A percentile compares a stretch with the other conserved stretches of the same genome.
Evolutionary conservation across 2,113 vertebrate genomes (phyloP).

Genomic region (Felis chaus): DNA sequence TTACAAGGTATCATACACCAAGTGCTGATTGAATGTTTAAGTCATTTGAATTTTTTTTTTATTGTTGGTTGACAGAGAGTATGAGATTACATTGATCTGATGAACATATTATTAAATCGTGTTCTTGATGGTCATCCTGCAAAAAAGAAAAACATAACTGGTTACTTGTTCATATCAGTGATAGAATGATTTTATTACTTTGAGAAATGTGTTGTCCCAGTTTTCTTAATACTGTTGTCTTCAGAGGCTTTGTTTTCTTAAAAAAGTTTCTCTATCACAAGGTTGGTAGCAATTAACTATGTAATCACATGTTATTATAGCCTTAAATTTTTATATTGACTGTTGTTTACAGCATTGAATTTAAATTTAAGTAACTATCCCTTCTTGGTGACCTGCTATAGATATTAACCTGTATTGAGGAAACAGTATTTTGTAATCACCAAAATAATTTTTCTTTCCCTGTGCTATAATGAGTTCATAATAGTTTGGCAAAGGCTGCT

Average conservation of each 20-base stretch:
- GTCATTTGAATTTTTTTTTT: not conserved
- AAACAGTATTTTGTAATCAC: conserved; percentile 3
- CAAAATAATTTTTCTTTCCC: not conserved
- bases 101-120: not conserved
- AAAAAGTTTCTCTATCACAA: not conserved
- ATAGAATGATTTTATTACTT: conserved; percentile 28
- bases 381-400: not conserved
- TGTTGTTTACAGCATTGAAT: not conserved
- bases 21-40: not conserved
- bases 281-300: not conserved
- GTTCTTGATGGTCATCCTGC: not conserved
- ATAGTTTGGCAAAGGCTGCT: not conserved
- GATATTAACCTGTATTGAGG: conserved; percentile 29
- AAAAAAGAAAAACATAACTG: not conserved
- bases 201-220: not conserved
- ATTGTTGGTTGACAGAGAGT: not conserved
- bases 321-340: conserved; percentile 9
- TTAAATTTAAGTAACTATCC: not conserved
- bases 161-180: not conserved
- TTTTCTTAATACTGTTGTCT: not conserved
- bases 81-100: not conserved
- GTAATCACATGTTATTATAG: not conserved
- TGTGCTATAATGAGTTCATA: not conserved
- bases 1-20: not conserved
- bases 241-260: not conserved